phyloP scores from a whole-genome alignment of 2,113 vertebrate genomes.

The Odocoileus virginianus region DNA sequence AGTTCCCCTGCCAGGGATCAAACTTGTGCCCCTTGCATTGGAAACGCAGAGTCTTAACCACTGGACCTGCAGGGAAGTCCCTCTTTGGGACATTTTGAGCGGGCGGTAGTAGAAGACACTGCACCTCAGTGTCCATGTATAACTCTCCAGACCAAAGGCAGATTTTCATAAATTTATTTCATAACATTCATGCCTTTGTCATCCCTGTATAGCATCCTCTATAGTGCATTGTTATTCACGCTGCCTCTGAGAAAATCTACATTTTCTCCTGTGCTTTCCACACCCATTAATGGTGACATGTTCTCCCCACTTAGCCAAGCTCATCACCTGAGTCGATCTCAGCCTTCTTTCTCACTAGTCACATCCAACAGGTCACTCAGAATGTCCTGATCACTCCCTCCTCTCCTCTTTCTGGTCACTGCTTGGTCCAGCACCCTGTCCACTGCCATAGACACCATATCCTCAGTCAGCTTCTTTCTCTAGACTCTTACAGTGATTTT shows the following conservation, averaged over 20 bases:
- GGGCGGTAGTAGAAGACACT: not conserved
- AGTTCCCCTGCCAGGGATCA: not conserved
- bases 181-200: not conserved
- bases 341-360: not conserved
- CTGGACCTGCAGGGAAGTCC: not conserved
- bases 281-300: not conserved
- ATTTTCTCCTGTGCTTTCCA: not conserved
- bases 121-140: not conserved
- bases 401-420: not conserved
- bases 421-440: not conserved
- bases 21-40: not conserved
- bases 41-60: not conserved
- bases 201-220: not conserved
- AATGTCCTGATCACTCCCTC: not conserved
- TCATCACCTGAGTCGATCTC: not conserved
- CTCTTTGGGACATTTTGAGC: not conserved
- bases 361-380: not conserved
- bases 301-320: not conserved
- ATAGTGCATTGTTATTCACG: not conserved
- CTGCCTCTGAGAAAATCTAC: not conserved
- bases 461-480: not conserved
- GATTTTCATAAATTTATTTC: not conserved
- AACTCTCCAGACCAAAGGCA: not conserved
- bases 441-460: too few relatives aligned
- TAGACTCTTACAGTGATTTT: not conserved